A percentile compares a stretch with the other conserved stretches of the same genome.
Evolutionary conservation across 2,113 vertebrate species (phyloP).

Genomic region (Piprites chloris): DNA sequence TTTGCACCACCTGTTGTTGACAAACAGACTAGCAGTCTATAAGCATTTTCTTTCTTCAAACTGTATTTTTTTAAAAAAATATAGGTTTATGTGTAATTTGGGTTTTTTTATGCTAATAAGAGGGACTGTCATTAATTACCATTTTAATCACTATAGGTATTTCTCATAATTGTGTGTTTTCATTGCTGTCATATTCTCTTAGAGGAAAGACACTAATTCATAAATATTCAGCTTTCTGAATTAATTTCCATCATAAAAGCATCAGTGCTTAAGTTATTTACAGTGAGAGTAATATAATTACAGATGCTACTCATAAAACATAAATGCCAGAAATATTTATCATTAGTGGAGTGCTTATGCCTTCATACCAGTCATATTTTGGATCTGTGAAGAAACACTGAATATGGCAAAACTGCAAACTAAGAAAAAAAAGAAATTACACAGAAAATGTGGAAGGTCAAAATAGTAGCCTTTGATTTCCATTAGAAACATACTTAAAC

Average conservation of each 20-base stretch:
- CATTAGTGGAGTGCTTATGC: conserved; percentile 13
- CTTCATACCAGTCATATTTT: background rate
- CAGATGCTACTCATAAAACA: conserved; percentile 35
- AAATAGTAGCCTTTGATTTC: background rate
- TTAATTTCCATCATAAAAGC: conserved; percentile 68
- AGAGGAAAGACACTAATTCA: conserved; percentile 54
- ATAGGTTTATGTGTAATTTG: background rate
- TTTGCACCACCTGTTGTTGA: background rate
- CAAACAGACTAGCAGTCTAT: background rate
- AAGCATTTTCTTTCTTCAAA: background rate
- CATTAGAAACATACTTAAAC: background rate
- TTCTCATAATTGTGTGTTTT: conserved; percentile 67
- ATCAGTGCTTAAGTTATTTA: conserved; percentile 60
- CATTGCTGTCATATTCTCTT: conserved; percentile 43
- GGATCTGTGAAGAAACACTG: background rate
- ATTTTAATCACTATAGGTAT: conserved; percentile 68
- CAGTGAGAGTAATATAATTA: conserved; percentile 58
- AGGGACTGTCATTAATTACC: conserved; percentile 54
- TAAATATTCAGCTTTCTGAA: conserved; percentile 58
- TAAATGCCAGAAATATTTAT: conserved; percentile 54
- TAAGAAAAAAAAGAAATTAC: background rate
- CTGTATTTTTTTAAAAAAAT: background rate
- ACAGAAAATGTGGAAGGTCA: background rate
- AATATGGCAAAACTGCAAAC: background rate
- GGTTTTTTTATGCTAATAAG: conserved; percentile 57